Evolutionary conservation across 2,888 invertebrate genomes (phyloP), one percentile per base, ranked within the genome.

Genomic region (Rhorus exstirpatorius): DNA sequence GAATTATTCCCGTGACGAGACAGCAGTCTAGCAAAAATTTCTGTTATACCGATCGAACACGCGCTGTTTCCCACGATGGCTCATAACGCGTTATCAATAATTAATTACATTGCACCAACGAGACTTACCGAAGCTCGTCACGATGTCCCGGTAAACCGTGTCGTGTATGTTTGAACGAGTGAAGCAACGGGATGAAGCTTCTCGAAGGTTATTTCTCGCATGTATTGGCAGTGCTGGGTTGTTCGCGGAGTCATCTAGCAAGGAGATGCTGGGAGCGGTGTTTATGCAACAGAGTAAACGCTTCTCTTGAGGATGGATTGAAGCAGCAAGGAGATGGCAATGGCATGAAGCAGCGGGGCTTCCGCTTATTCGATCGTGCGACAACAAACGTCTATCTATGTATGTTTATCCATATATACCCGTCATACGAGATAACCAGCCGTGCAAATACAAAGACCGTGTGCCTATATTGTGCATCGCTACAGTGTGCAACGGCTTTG

Each of bases 71-170:
- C 87, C 89, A 89, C 89, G 86, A 81, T 79, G 84, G 85, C 86
- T 88, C 88, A 89, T 88, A 89, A 87, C 87, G 87, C 85, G 86
- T 87, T 88, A 87, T 89, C 88, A 89, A 89, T 88, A 89, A 89
- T 89, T 89, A 89, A 89, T 89, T 86, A 84, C 82, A 79, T 81
- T n/a, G 75, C 53, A 26, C 14, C 41, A 55, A 21, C 68, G 44
- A 12, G 49, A 68, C 41, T 31, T 38, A 31, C n/a, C 14, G 26
- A 3, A 46, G 31, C 44, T 31, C 46, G 38, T 24, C 26, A 14
- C n/a, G 24, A 14, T 17, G 10, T 14, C 41, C 7, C 1, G n/a
- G 35, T 63, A 55, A 46, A 2, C 8, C 55, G 6, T n/a, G n/a
- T 17, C 51, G 35, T 12, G 8, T 53, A 63, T 61, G 14, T 49